Conservation (phyloP, 2,113 vertebrate genomes). For the Nematolebias whitei region DNA sequence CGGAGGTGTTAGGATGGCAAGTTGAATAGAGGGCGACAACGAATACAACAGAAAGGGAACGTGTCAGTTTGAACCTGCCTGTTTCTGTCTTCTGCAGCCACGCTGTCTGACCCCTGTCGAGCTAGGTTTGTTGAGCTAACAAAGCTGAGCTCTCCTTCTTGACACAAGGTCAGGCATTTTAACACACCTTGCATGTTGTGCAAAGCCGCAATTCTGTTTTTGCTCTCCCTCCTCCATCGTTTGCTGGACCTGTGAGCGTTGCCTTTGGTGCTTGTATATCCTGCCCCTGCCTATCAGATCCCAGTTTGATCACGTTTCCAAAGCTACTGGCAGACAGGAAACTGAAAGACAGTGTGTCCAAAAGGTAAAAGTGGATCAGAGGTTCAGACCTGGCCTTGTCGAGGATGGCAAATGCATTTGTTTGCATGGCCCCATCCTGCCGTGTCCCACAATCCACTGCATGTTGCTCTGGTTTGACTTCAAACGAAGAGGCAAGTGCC, state of each 20-base stretch:
- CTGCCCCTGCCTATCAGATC: slow-evolving; percentile 66
- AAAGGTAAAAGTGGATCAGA: slow-evolving; percentile 56
- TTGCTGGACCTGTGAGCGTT: slow-evolving; percentile 15
- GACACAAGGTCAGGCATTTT: slow-evolving; percentile 67
- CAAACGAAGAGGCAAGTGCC: slow-evolving; percentile 41
- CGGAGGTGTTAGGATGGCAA: slow-evolving; percentile 34
- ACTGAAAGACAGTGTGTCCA: slow-evolving; percentile 44
- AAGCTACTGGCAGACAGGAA: slow-evolving; percentile 33
- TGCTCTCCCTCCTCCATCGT: slow-evolving; percentile 8
- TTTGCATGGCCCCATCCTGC: slow-evolving; percentile 50
- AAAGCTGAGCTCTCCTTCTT: slow-evolving; percentile 34
- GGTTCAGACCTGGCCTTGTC: slow-evolving; percentile 48
- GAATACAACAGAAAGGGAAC: slow-evolving; percentile 3
- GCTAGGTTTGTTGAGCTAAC: slow-evolving; percentile 51
- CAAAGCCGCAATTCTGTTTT: slow-evolving; percentile 32
- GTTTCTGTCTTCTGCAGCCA: slow-evolving; percentile 38
- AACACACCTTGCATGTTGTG: slow-evolving; percentile 70
- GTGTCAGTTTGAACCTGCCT: slow-evolving; percentile 52
- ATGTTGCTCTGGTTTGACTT: slow-evolving; percentile 52
- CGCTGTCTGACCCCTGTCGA: slow-evolving; percentile 69
- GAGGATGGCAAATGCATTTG: slow-evolving; percentile 57
- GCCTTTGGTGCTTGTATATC: slow-evolving; percentile 49
- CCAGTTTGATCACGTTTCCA: slow-evolving; percentile 20
- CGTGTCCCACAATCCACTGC: slow-evolving; percentile 58
- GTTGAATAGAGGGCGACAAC: slow-evolving; percentile 52